Base-by-base conservation (phyloP, 2,113 vertebrate species). In the Daubentonia madagascariensis region DNA sequence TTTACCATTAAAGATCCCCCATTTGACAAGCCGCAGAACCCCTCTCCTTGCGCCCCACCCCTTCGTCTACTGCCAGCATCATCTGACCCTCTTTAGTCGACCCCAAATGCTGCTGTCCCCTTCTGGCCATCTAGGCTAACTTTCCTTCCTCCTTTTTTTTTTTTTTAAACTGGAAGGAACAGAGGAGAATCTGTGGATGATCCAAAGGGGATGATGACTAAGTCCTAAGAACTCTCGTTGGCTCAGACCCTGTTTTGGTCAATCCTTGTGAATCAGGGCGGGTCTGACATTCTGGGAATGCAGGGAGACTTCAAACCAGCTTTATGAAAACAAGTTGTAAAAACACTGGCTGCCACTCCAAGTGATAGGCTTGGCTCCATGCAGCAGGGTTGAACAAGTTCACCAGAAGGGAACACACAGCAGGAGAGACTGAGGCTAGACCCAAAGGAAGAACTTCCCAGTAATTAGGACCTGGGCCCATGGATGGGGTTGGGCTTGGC, bases 301-400 rank as follows among this genome's bases (percentile, higher is more conserved):
- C 94, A 96, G 68, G 84, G 93, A 94, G 94, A 96, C 95, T 97
- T 98, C 95, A 98, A 97, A 96, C 96, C 94, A 91, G 65, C 89
- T 95, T 96, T 90, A 92, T 87, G 84, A 98, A 98, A 98, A 98
- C 97, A 98, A 98, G 98, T 98, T 97, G 92, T 98, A 95, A 98
- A 98, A 98, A 97, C 88, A 96, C 87, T 83, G 91, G 88, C 91
- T 1, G 3, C 59, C 52, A 35, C 85, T 96, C 90, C 54, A 85
- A 90, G 93, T 1, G 94, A 93, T 40, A 30, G 90, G 84, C 72
- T 87, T 92, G 95, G 78, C 94, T 92, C 73, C 37, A 17, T 0
- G 2, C 59, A 57, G 30, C 25, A 54, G 84, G 96, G 89, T 40
- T 85, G 92, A 85, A 70, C 73, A 73, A 96, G 97, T 96, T 97